phyloP scores from a whole-genome alignment of 2,888 invertebrate genomes.

The Neocrepidodera transversa region DNA sequence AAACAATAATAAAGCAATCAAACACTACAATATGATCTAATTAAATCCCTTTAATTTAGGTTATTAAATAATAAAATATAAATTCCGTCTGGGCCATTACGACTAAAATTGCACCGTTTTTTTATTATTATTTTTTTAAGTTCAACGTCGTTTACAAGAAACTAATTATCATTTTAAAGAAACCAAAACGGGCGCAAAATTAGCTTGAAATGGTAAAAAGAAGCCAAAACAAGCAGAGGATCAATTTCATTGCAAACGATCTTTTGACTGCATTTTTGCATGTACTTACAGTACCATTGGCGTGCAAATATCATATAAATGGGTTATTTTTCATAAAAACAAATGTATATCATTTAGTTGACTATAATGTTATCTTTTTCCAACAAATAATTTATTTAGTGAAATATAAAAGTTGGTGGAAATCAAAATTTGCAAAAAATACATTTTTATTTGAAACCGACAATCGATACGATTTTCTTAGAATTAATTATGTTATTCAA shows the following conservation, averaged over 20 bases:
- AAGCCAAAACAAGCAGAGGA: no score
- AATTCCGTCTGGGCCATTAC: conserved; percentile 4
- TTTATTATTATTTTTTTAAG: neutral
- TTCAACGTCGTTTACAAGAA: neutral
- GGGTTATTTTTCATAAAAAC: no score
- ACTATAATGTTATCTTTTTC: no score
- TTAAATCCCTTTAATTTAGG: no score
- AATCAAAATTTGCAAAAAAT: no score
- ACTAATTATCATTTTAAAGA: conserved; percentile 16
- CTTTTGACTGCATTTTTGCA: conserved; percentile 22
- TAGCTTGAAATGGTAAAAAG: conserved; percentile 17
- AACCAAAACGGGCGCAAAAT: conserved; percentile 12
- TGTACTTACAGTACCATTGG: conserved; percentile 9
- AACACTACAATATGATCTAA: no score
- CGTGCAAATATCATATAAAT: no score
- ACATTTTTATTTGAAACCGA: neutral
- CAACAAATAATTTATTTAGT: no score
- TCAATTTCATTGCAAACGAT: conserved; percentile 19
- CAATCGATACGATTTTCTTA: conserved; percentile 4
- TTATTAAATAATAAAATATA: no score
- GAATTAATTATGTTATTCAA: neutral
- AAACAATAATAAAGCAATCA: no score
- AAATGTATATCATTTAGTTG: no score
- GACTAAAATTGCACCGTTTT: neutral
- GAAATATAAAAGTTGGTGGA: no score